Evolutionary conservation across 1,140 invertebrate species (phyloP).

Genomic region (Lethrus apterus): DNA sequence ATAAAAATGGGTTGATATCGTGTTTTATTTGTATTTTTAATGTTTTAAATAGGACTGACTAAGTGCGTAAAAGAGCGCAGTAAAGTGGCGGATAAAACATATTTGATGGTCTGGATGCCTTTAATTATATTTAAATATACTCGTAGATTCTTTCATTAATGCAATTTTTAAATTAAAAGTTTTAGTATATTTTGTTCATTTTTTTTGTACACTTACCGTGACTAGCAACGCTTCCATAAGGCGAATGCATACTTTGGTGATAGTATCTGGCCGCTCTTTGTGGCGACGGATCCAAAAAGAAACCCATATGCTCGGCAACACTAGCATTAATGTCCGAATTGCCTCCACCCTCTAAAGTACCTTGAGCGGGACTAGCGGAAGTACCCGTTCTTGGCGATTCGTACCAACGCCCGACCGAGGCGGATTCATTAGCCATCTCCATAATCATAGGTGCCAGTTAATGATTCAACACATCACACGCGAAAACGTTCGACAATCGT

Average conservation of each 20-base stretch:
- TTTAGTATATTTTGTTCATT: too few relatives aligned
- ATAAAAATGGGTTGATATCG: too few relatives aligned
- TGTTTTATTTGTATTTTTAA: too few relatives aligned
- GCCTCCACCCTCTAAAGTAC: slow-evolving; percentile 28
- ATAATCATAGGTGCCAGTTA: slow-evolving; percentile 39
- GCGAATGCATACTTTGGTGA: slow-evolving; percentile 42
- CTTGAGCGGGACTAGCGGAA: slow-evolving; percentile 38
- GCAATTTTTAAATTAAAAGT: too few relatives aligned
- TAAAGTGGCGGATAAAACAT: too few relatives aligned
- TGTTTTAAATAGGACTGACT: too few relatives aligned
- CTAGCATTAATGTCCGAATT: slow-evolving; percentile 37
- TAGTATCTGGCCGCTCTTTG: slow-evolving; percentile 39
- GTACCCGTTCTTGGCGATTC: slow-evolving; percentile 39
- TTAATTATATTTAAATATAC: too few relatives aligned
- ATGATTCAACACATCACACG: slow-evolving; percentile 20
- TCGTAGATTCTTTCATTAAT: too few relatives aligned
- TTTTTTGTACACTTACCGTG: slow-evolving; percentile 38
- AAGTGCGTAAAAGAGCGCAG: too few relatives aligned
- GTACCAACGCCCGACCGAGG: slow-evolving; percentile 38
- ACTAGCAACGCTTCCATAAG: slow-evolving; percentile 37
- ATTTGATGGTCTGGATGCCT: too few relatives aligned
- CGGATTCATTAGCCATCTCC: slow-evolving; percentile 41
- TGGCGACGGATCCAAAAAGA: slow-evolving; percentile 38
- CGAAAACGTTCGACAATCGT: too few relatives aligned
- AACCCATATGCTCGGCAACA: slow-evolving; percentile 41